Evolutionary conservation across 1,140 invertebrate genomes (phyloP).

Genomic region (Aphaenogaster floridana): DNA sequence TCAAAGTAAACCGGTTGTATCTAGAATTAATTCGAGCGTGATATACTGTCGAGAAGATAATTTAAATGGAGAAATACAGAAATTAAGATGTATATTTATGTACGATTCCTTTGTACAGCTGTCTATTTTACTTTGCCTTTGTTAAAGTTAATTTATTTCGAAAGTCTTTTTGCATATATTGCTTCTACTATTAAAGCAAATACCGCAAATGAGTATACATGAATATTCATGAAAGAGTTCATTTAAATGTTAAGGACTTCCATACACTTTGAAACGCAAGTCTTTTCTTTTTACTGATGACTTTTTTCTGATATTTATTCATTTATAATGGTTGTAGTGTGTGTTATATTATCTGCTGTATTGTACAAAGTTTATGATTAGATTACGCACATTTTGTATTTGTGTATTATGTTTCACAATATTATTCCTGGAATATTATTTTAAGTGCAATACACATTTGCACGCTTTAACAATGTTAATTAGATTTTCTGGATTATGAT

Average conservation of each 20-base stretch:
- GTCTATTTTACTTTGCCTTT: neutral
- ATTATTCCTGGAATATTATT: conserved; percentile 13
- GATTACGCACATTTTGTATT: neutral
- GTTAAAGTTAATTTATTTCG: neutral
- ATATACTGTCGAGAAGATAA: conserved; percentile 15
- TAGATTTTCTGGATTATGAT: neutral
- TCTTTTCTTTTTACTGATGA: neutral
- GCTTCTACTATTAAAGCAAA: neutral
- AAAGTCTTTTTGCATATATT: neutral
- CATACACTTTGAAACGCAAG: neutral
- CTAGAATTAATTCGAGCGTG: conserved; percentile 18
- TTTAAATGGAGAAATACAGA: neutral
- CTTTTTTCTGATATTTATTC: neutral
- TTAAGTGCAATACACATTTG: neutral
- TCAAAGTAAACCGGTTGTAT: conserved; percentile 20
- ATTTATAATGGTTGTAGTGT: neutral
- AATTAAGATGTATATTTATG: neutral
- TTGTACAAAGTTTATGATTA: neutral
- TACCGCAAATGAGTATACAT: neutral
- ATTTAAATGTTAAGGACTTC: conserved; percentile 14
- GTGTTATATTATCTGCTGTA: neutral
- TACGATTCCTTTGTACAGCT: neutral
- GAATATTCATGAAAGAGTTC: neutral
- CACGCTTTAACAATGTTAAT: neutral
- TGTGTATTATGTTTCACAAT: neutral